A percentile compares a stretch with the other conserved stretches of the same genome.
phyloP scores from a whole-genome alignment of 2,113 vertebrate genomes.

The Rhipidura dahli region DNA sequence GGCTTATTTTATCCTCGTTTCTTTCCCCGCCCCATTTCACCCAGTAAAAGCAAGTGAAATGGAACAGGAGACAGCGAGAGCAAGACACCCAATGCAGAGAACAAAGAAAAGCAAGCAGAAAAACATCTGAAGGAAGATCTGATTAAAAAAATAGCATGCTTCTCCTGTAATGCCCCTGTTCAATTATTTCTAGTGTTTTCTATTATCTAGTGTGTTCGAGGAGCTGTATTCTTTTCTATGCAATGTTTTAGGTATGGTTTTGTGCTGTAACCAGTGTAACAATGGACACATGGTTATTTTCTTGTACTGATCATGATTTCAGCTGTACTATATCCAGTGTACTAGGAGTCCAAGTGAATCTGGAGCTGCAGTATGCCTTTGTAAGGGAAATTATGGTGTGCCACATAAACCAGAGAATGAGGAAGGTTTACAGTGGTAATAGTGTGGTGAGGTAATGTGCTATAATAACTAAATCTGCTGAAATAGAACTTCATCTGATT shows the following conservation, averaged over 20 bases:
- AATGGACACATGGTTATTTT: background rate
- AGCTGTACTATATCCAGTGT: background rate
- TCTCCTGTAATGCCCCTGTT: background rate
- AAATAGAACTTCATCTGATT: background rate
- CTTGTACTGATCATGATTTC: background rate
- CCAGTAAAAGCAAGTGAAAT: background rate
- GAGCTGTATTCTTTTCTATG: background rate
- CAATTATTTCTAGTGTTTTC: background rate
- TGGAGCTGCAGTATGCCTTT: background rate
- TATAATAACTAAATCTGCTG: background rate
- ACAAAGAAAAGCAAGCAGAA: background rate
- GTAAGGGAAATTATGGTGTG: background rate
- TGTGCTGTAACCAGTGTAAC: background rate
- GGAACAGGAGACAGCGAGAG: background rate
- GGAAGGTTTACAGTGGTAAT: background rate
- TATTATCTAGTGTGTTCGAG: background rate
- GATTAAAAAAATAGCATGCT: background rate
- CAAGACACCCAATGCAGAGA: background rate
- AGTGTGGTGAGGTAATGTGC: accelerated
- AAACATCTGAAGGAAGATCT: background rate
- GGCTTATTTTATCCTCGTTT: background rate
- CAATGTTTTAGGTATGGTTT: background rate
- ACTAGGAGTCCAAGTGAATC: background rate
- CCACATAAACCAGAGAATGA: background rate
- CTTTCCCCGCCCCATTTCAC: background rate